Evolutionary conservation across 2,797 vertebrate genomes (phyloP), one percentile per base, ranked within the genome.

Genomic region (Saxicola maurus): DNA sequence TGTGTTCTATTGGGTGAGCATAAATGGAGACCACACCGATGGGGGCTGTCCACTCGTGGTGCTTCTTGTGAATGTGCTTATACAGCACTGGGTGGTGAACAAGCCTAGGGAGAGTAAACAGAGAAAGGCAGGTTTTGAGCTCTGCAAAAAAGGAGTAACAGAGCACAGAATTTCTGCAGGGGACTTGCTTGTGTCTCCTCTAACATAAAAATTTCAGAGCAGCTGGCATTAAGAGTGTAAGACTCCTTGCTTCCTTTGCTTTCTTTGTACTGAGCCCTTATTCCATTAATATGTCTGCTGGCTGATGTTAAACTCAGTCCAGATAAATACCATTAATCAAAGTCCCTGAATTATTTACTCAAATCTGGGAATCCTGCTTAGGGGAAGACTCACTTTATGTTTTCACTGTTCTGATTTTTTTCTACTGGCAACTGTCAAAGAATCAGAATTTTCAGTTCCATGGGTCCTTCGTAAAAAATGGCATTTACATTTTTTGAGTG

Each of bases 1-100:
- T n/a, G 3, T 99, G 98, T 37, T 99, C 99, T 40, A 98, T 11
- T 1, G 99, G 99, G 87, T 99, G 98, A 72, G 98, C 98, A 4
- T 99, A 99, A 43, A 98, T 96, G 48, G 97, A 96, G 65, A 98
- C 96, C 20, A 99, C 48, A 0, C 98, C 98, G 0, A 99, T 95
- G 81, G 99, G 99, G 11, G 99, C 98, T 1, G 99, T 99, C 98
- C 99, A 99, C 92, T 99, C 98, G 0, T 99, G 98, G 91, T 99
- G 99, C 91, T 98, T 98, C 97, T 99, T 99, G 94, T 98, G 98
- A 74, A 98, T 97, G 80, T 95, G 97, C 91, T 98, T 99, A 79
- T 99, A 99, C 66, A 99, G 93, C 49, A 94, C 28, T 2, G 99
- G 98, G 51, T 98, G 98, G 86, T 99, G 99, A 87, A 98, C 97